These are phyloP conservation scores for Dermolepida albohirtum DNA, from an alignment of 2,888 invertebrate genomes.

Conservation along the genomic window DNA sequence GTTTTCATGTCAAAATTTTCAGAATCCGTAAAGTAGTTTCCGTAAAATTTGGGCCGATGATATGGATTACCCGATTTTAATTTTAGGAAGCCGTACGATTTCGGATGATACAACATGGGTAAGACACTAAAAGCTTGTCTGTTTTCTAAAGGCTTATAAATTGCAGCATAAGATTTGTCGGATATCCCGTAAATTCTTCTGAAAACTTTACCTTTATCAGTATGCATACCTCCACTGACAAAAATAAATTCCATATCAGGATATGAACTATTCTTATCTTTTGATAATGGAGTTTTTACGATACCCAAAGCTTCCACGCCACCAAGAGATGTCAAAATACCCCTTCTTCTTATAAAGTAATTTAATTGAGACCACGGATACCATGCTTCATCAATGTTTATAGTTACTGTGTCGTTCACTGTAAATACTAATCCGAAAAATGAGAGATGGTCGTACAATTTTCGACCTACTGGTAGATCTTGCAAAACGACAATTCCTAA, in stretches of 20 bases:
- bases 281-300: slow-evolving; percentile 70
- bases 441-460: slow-evolving; percentile 77
- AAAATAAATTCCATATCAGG: slow-evolving; percentile 80
- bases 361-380: too few relatives aligned
- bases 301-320: slow-evolving; percentile 72
- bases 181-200: slow-evolving; percentile 58
- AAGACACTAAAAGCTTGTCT: slow-evolving; percentile 67
- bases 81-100: slow-evolving; percentile 67
- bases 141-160: slow-evolving; percentile 63
- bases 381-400: slow-evolving; percentile 61
- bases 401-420: slow-evolving; percentile 63
- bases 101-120: slow-evolving; percentile 71
- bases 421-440: slow-evolving; percentile 74
- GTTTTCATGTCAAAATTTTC: slow-evolving; percentile 64
- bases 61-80: slow-evolving; percentile 69
- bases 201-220: slow-evolving; percentile 53
- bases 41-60: slow-evolving; percentile 71
- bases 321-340: slow-evolving; percentile 68
- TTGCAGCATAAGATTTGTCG: slow-evolving; percentile 54
- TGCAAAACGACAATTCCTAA: slow-evolving; percentile 68
- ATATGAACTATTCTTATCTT: slow-evolving; percentile 65
- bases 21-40: slow-evolving; percentile 69
- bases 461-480: slow-evolving; percentile 75
- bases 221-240: slow-evolving; percentile 65
- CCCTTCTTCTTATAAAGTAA: slow-evolving; percentile 62